Evolutionary conservation across 2,888 invertebrate genomes (phyloP).

Genomic region (Heteromurus nitidus): DNA sequence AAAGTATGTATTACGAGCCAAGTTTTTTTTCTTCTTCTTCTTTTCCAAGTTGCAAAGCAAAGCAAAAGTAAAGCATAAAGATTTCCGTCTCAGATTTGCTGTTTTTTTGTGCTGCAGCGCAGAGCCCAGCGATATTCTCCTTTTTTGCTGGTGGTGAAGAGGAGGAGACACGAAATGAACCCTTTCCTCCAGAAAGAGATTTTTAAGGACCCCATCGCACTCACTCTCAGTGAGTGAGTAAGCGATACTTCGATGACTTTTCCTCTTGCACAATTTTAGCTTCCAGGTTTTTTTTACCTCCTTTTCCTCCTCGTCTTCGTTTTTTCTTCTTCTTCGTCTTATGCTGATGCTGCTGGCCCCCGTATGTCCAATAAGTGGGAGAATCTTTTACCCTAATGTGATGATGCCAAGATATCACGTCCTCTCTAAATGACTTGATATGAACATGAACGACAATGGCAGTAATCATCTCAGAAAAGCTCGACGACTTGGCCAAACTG

Average conservation of each 20-base stretch:
- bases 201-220: constrained; percentile 30
- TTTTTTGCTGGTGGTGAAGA: constrained; percentile 16
- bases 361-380: constrained; percentile 60
- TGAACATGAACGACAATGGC: constrained; percentile 64
- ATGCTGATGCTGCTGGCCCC: constrained; percentile 44
- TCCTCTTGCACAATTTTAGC: constrained; percentile 23
- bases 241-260: constrained; percentile 14
- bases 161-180: constrained; percentile 38
- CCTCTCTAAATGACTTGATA: constrained; percentile 68
- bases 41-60: constrained; percentile 23
- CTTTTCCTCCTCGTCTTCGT: no score
- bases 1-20: constrained; percentile 35
- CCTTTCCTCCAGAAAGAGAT: constrained; percentile 33
- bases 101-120: no score
- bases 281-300: constrained; percentile 19
- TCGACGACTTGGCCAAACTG: constrained; percentile 49
- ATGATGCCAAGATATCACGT: constrained; percentile 66
- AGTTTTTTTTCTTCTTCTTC: constrained; percentile 18
- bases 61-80: constrained; percentile 45
- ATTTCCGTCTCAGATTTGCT: constrained; percentile 37
- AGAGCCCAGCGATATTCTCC: no score
- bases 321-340: constrained; percentile 26
- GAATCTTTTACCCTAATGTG: constrained; percentile 60
- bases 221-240: constrained; percentile 15
- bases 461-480: constrained; percentile 56